phyloP scores from a whole-genome alignment of 1,140 invertebrate species.

The Rhagoletis zephyria region DNA sequence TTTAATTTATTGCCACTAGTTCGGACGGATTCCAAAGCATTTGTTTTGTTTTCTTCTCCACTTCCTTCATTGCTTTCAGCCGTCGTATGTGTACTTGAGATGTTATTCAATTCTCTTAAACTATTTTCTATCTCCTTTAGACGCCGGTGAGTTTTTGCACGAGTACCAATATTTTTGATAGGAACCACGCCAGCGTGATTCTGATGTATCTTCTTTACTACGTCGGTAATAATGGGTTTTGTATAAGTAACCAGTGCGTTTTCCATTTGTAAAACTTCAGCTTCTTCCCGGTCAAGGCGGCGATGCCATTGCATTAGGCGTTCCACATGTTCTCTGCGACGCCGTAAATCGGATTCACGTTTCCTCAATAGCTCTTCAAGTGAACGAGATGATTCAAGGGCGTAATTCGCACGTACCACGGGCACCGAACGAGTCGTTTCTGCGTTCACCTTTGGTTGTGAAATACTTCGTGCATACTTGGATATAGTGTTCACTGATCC shows the following conservation, averaged over 20 bases:
- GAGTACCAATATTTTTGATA: background rate
- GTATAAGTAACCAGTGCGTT: conserved; percentile 55
- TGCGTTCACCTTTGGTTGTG: background rate
- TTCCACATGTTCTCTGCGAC: conserved; percentile 59
- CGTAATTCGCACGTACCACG: conserved; percentile 56
- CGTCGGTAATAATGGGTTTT: background rate
- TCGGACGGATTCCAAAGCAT: conserved; percentile 54
- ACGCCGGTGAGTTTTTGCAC: conserved; percentile 56
- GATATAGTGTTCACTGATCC: background rate
- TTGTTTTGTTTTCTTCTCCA: background rate
- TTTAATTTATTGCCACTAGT: conserved; percentile 60
- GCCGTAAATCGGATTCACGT: conserved; percentile 59
- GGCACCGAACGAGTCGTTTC: conserved; percentile 19
- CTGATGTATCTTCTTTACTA: background rate
- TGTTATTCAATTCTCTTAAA: conserved; percentile 58
- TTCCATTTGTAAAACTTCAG: conserved; percentile 60
- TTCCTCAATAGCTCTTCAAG: conserved; percentile 58
- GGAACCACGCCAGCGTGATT: background rate
- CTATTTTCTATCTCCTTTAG: conserved; percentile 61
- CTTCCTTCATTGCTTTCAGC: background rate
- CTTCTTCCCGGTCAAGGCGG: conserved; percentile 60
- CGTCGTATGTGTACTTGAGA: conserved; percentile 52
- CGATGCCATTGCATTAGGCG: conserved; percentile 61
- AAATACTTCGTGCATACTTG: background rate
- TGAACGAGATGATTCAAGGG: conserved; percentile 53